Evolutionary conservation across 1,140 invertebrate species (phyloP), one percentile per base, ranked within the genome.

Genomic region (Rhagoletis zephyria): DNA sequence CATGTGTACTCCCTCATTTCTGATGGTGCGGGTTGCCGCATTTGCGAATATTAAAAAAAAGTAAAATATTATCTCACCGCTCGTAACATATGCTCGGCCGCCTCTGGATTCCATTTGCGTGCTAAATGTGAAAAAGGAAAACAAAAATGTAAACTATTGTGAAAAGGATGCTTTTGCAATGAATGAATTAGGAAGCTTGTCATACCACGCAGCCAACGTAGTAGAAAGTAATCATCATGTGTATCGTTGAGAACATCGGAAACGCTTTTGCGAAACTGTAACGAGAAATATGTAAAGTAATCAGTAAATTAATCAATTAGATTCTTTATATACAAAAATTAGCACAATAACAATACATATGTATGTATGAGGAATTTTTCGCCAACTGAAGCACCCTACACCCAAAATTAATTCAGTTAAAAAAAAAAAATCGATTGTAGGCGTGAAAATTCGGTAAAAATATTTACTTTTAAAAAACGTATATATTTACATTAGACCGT

Each of bases 81-180:
- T 94, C 96, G 94, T 1, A 98, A 92, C 97, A 97, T 98, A 94
- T 96, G 96, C 91, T 97, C 97, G 0, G 97, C 96, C 2, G 96
- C 96, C 42, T 95, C 95, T 2, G 95, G 89, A 91, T 97, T 95
- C 95, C 96, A 97, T 93, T 96, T 96, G 92, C 97, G 94, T 10
- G 97, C 97, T 97, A 16, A 12, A 88, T 56, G 19, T 16, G 4
- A 63, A 63, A 63, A 63, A 6, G 59, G 40, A n/a, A 10, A 30
- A 30, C 30, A 19, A 81, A 56, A 85, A 61, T 14, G 1, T 65
- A 5, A 7, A 64, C 59, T 40, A 14, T 61, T 40, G 40, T 59
- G 67, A 59, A 45, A 1, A 45, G 51, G 51, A 56, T 10, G 51
- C 40, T 14, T 63, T 19, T 87, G 87, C 88, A 89, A 87, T 89